Evolutionary conservation across 2,797 vertebrate genomes (phyloP).

Genomic region (Mormyrus hasselquistii): DNA sequence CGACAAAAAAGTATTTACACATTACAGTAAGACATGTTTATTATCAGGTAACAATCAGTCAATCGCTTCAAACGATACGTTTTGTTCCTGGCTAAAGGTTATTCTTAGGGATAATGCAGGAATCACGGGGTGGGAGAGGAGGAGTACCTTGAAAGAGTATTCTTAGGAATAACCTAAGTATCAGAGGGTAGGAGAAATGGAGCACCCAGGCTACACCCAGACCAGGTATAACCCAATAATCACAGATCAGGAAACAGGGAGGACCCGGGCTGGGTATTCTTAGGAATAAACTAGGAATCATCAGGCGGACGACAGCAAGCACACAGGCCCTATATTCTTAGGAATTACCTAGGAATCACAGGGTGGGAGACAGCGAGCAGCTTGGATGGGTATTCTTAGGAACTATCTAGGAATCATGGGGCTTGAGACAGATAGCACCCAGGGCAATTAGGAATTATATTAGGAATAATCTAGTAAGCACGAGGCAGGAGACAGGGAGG

Average conservation of each 20-base stretch:
- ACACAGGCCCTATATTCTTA: neutral
- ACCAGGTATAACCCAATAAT: neutral
- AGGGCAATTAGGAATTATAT: no score
- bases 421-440: no score
- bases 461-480: neutral
- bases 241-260: neutral
- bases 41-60: neutral
- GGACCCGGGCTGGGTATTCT: neutral
- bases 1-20: neutral
- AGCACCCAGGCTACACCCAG: no score
- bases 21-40: neutral
- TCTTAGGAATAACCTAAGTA: neutral
- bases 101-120: neutral
- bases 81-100: neutral
- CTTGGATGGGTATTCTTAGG: no score
- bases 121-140: neutral
- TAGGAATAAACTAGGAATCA: neutral
- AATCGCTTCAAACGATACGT: neutral
- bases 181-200: neutral
- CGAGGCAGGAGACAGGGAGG: neutral
- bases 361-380: neutral
- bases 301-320: neutral
- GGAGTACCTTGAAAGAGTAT: neutral
- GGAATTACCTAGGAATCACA: neutral
- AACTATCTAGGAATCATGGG: no score